A percentile compares a stretch with the other conserved stretches of the same genome.
These are phyloP conservation scores for Tragelaphus oryx DNA, from an alignment of 2,797 vertebrate species.

Conservation along the genomic window DNA sequence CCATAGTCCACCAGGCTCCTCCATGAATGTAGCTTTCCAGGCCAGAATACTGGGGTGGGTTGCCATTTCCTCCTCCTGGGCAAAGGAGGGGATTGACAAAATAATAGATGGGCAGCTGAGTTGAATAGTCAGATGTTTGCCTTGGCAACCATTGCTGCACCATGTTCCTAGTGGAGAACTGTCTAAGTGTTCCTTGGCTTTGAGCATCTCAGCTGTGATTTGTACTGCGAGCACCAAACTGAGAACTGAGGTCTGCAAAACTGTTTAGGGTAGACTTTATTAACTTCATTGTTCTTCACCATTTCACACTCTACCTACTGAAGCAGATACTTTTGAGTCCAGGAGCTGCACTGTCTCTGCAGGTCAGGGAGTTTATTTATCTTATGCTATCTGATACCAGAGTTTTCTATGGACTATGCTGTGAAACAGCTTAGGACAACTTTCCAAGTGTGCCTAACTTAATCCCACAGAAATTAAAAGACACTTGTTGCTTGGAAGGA, in stretches of 20 bases:
- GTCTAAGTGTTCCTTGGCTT: not conserved
- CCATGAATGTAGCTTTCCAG: not conserved
- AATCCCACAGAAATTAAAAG: not conserved
- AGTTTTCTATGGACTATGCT: not conserved
- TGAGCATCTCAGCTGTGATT: not conserved
- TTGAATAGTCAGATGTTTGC: not conserved
- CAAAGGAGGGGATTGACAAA: not conserved
- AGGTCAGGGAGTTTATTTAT: not conserved
- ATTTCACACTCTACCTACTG: not conserved
- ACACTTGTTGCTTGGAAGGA: not conserved
- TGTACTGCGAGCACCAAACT: not conserved
- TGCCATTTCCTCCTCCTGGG: not conserved
- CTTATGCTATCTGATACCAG: not conserved
- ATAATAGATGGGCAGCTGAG: not conserved
- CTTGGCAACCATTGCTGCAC: not conserved
- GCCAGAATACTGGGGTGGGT: not conserved
- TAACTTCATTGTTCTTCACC: not conserved
- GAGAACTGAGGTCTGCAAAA: not conserved
- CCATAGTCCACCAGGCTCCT: not conserved
- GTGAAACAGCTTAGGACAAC: not conserved
- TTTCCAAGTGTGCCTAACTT: not conserved
- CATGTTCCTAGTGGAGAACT: not conserved
- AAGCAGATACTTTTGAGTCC: not conserved
- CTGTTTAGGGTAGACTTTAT: not conserved
- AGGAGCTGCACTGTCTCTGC: not conserved